phyloP scores from a whole-genome alignment of 2,797 vertebrate genomes.

The Xenopus petersii region DNA sequence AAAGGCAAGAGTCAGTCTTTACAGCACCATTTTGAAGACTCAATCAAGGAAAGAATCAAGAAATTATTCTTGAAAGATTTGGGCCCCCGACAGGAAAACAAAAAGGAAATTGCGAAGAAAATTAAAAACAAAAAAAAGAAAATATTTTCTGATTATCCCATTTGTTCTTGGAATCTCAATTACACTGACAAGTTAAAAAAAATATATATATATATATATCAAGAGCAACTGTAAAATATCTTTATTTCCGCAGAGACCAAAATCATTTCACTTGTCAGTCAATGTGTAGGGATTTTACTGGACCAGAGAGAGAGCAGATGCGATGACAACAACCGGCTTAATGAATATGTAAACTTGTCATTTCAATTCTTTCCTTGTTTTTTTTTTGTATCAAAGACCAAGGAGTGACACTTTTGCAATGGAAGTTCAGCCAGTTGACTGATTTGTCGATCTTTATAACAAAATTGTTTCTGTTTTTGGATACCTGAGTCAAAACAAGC shows the following conservation, averaged over 20 bases:
- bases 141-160: too few relatives aligned
- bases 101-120: too few relatives aligned
- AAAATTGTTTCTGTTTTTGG: background rate
- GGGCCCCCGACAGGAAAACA: too few relatives aligned
- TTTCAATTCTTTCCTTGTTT: background rate
- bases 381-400: background rate
- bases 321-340: slow-evolving; percentile 5
- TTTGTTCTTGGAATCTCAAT: too few relatives aligned
- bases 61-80: too few relatives aligned
- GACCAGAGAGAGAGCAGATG: slow-evolving; percentile 25
- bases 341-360: slow-evolving; percentile 37
- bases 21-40: too few relatives aligned
- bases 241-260: slow-evolving; percentile 6
- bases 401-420: slow-evolving; percentile 7
- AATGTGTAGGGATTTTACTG: background rate
- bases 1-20: too few relatives aligned
- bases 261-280: slow-evolving; percentile 40
- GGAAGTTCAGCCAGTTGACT: slow-evolving; percentile 10
- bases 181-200: too few relatives aligned
- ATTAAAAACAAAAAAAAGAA: too few relatives aligned
- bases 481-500: background rate
- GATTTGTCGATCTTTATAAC: slow-evolving; percentile 10
- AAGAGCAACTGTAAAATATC: too few relatives aligned
- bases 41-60: too few relatives aligned
- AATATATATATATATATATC: too few relatives aligned